phyloP scores from a whole-genome alignment of 2,113 vertebrate genomes.

The Oncorhynchus kisutch region DNA sequence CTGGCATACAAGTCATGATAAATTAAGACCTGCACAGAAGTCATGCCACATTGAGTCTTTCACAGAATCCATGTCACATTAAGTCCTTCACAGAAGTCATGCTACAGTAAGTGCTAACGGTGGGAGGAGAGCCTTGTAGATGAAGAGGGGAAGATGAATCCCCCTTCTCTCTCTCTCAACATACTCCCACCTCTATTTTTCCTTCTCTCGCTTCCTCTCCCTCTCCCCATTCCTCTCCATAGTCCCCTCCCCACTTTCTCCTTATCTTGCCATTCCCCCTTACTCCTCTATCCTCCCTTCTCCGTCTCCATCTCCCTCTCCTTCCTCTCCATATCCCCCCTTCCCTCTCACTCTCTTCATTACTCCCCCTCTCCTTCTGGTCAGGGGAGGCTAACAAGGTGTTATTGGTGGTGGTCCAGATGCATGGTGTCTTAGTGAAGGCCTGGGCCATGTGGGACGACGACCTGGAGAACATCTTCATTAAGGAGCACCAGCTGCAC shows the following conservation, averaged over 20 bases:
- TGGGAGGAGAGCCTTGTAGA: conserved; percentile 6
- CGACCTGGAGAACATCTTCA: conserved; percentile 95
- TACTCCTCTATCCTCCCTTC: neutral
- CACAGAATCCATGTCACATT: too few species aligned
- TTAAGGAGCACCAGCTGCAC: conserved; percentile 94
- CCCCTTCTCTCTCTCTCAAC: neutral
- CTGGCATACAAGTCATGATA: conserved; percentile 46
- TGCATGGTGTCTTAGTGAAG: conserved; percentile 95
- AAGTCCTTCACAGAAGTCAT: too few species aligned
- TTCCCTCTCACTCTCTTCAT: neutral
- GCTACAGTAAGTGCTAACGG: neutral
- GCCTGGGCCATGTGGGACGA: conserved; percentile 99
- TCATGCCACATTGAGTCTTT: too few species aligned
- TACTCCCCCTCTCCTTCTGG: conserved; percentile 57
- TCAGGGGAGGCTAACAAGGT: conserved; percentile 97
- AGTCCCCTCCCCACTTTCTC: neutral
- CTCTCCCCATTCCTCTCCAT: neutral
- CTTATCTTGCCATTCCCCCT: conserved; percentile 11
- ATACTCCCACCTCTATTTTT: neutral
- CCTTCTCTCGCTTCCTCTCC: neutral
- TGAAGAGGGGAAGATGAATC: conserved; percentile 31
- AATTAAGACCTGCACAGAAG: conserved; percentile 8
- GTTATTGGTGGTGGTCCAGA: conserved; percentile 95
- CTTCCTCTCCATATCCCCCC: neutral
- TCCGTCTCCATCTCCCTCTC: neutral